Evolutionary conservation across 2,888 invertebrate genomes (phyloP).

Genomic region (Eumerus sabulonum): DNA sequence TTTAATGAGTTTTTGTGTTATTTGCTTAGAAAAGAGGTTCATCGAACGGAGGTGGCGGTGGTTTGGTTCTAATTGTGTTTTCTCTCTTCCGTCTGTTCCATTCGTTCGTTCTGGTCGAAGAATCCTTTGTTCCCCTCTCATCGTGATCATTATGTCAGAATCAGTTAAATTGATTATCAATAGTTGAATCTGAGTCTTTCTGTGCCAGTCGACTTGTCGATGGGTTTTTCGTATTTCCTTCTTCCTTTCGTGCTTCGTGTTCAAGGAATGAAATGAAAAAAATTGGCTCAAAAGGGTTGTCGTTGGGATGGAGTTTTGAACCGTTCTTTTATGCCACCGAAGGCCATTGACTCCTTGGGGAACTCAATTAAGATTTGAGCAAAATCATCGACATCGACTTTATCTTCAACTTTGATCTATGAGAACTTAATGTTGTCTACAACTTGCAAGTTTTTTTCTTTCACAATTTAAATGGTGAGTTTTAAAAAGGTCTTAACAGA

Average conservation of each 20-base stretch:
- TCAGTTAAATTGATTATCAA: constrained; percentile 23
- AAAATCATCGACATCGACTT: not conserved
- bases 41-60: constrained; percentile 1
- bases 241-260: no score
- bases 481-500: no score
- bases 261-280: no score
- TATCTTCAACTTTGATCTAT: no score
- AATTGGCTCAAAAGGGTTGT: not conserved
- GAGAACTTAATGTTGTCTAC: no score
- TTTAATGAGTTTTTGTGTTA: not conserved
- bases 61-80: not conserved
- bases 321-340: not conserved
- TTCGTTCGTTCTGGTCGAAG: not conserved
- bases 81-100: not conserved
- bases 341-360: constrained; percentile 2
- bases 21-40: constrained; percentile 11
- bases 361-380: not conserved
- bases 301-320: not conserved
- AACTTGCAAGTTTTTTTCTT: no score
- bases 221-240: not conserved
- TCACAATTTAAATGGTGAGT: no score
- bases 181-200: not conserved
- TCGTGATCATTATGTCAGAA: constrained; percentile 16
- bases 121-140: constrained; percentile 1
- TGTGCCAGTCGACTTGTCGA: not conserved